These are phyloP conservation scores for Drosophila glabriapex DNA, from an alignment of 2,888 invertebrate genomes.

Conservation along the genomic window DNA sequence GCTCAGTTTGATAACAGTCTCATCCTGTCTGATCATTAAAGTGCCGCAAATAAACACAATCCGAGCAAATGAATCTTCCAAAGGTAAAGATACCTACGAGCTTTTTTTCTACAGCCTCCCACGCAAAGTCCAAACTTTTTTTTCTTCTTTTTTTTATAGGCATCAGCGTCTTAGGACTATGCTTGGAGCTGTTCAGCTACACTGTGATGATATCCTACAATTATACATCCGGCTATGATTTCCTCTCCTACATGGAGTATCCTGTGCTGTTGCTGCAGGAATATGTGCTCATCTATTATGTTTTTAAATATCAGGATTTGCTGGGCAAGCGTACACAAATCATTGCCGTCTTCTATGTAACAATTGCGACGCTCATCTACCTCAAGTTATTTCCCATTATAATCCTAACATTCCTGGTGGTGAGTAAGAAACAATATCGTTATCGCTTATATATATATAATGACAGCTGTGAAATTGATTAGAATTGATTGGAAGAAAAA, in stretches of 20 bases:
- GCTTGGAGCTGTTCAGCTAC: conserved; percentile 88
- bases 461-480: conserved; percentile 33
- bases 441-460: neutral
- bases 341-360: conserved; percentile 85
- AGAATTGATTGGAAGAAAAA: conserved; percentile 12
- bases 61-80: conserved; percentile 88
- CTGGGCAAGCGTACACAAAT: conserved; percentile 85
- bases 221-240: conserved; percentile 89
- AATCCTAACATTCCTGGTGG: conserved; percentile 84
- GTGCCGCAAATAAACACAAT: conserved; percentile 93
- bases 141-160: conserved; percentile 61
- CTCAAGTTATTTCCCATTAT: conserved; percentile 80
- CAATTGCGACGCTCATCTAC: conserved; percentile 86
- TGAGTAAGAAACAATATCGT: conserved; percentile 79
- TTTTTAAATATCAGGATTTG: conserved; percentile 89
- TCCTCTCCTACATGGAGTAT: conserved; percentile 93
- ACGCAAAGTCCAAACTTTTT: conserved; percentile 11
- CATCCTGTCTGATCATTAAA: conserved; percentile 91
- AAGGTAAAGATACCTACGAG: conserved; percentile 86
- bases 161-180: conserved; percentile 83
- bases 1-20: conserved; percentile 91
- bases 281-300: conserved; percentile 90
- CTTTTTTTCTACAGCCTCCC: neutral
- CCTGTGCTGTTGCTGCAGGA: conserved; percentile 92
- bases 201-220: conserved; percentile 93